These are phyloP conservation scores for Elephas maximus DNA, from an alignment of 2,113 vertebrate species.

Conservation along the genomic window DNA sequence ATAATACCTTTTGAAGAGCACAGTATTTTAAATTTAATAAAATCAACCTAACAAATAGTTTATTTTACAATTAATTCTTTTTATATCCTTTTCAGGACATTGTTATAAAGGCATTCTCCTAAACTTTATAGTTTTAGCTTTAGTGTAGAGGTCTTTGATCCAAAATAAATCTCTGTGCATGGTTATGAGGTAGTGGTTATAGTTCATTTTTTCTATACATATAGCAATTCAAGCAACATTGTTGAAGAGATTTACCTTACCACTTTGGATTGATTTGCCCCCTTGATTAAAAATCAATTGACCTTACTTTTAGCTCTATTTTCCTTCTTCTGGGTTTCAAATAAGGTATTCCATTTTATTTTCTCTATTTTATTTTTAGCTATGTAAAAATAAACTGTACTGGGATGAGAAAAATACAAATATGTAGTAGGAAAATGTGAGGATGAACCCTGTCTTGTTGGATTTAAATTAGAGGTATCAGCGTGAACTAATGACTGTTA, in stretches of 20 bases:
- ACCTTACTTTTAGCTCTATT: not conserved
- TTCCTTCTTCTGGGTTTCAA: not conserved
- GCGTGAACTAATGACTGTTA: not conserved
- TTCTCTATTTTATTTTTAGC: not conserved
- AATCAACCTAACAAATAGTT: not conserved
- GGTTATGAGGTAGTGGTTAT: not conserved
- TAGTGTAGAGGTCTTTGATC: not conserved
- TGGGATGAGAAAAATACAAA: not conserved
- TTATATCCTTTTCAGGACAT: not conserved
- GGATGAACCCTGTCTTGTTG: not conserved
- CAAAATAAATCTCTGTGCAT: not conserved
- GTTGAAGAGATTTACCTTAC: not conserved
- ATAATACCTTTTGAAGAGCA: not conserved
- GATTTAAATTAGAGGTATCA: not conserved
- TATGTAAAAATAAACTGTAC: not conserved
- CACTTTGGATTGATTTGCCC: not conserved
- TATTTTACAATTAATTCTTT: not conserved
- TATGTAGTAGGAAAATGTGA: not conserved
- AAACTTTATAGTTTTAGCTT: not conserved
- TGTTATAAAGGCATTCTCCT: not conserved
- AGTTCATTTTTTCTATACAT: not conserved
- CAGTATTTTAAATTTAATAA: not conserved
- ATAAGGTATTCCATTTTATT: constrained; percentile 11
- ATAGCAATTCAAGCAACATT: not conserved
- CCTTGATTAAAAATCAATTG: not conserved